Evolutionary conservation across 2,888 invertebrate species (phyloP).

Genomic region (Merodon equestris): DNA sequence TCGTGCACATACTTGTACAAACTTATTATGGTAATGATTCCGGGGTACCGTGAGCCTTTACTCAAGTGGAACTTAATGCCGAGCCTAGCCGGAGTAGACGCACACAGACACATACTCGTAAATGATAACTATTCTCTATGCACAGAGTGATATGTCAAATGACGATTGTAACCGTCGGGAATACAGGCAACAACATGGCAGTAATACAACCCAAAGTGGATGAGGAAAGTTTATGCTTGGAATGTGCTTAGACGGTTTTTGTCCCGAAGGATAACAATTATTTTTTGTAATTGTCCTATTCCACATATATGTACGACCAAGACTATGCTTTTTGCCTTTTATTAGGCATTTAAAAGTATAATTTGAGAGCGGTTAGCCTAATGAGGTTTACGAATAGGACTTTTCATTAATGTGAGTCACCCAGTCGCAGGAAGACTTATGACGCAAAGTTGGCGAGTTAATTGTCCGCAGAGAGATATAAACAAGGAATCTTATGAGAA

Average conservation of each 20-base stretch:
- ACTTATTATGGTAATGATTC: slow-evolving; percentile 52
- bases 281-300: slow-evolving; percentile 24
- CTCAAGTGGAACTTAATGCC: slow-evolving; percentile 55
- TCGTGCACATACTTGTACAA: slow-evolving; percentile 38
- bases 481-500: slow-evolving; percentile 6
- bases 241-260: slow-evolving; percentile 16
- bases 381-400: slow-evolving; percentile 11
- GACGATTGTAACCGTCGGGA: slow-evolving; percentile 46
- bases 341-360: slow-evolving; percentile 45
- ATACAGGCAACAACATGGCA: slow-evolving; percentile 9
- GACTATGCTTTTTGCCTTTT: slow-evolving; percentile 29
- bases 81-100: slow-evolving; percentile 39
- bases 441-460: slow-evolving; percentile 31
- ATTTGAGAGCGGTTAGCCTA: slow-evolving; percentile 31
- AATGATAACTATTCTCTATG: slow-evolving; percentile 40
- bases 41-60: slow-evolving; percentile 48
- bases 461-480: slow-evolving; percentile 43
- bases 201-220: too few species aligned
- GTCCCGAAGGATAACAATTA: slow-evolving; percentile 39
- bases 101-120: slow-evolving; percentile 8
- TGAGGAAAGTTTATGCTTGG: slow-evolving; percentile 30
- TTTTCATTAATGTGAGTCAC: slow-evolving; percentile 21
- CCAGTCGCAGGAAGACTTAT: not conserved
- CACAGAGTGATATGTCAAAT: slow-evolving; percentile 59
- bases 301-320: slow-evolving; percentile 15